These are phyloP conservation scores for Drosophila trichaetosa DNA, from an alignment of 2,888 invertebrate species.

Conservation along the genomic window DNA sequence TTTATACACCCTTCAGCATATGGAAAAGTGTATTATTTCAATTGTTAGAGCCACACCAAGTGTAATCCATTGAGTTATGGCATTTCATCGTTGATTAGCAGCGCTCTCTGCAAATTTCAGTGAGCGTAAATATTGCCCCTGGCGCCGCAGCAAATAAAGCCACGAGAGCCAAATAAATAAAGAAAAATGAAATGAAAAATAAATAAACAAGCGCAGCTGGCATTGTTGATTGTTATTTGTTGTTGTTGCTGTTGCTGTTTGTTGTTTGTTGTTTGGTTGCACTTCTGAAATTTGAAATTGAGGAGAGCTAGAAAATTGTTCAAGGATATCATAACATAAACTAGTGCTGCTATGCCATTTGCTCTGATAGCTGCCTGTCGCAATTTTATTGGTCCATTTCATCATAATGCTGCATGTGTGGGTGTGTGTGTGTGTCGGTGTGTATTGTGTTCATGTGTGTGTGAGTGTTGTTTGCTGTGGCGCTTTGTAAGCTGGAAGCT, in stretches of 20 bases:
- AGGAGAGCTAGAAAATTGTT: conserved; percentile 50
- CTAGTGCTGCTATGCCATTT: conserved; percentile 27
- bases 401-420: conserved; percentile 12
- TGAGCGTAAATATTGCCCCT: conserved; percentile 19
- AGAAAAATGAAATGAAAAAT: not conserved
- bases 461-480: conserved; percentile 14
- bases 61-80: conserved; percentile 13
- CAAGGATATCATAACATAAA: conserved; percentile 43
- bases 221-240: conserved; percentile 7
- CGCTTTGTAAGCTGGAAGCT: conserved; percentile 43
- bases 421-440: not conserved
- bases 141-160: conserved; percentile 54
- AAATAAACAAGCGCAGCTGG: conserved; percentile 41
- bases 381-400: conserved; percentile 32
- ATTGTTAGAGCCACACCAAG: conserved; percentile 31
- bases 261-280: conserved; percentile 28
- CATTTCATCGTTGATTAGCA: conserved; percentile 69
- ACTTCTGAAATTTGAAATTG: conserved; percentile 58
- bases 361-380: conserved; percentile 25
- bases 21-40: conserved; percentile 35
- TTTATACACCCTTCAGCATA: conserved; percentile 24
- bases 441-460: conserved; percentile 6
- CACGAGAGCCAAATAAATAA: conserved; percentile 22
- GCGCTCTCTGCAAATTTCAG: conserved; percentile 43
- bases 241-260: conserved; percentile 10